Evolutionary conservation across 2,797 vertebrate genomes (phyloP), one percentile per base, ranked within the genome.

Genomic region (Apogon hyalosoma): DNA sequence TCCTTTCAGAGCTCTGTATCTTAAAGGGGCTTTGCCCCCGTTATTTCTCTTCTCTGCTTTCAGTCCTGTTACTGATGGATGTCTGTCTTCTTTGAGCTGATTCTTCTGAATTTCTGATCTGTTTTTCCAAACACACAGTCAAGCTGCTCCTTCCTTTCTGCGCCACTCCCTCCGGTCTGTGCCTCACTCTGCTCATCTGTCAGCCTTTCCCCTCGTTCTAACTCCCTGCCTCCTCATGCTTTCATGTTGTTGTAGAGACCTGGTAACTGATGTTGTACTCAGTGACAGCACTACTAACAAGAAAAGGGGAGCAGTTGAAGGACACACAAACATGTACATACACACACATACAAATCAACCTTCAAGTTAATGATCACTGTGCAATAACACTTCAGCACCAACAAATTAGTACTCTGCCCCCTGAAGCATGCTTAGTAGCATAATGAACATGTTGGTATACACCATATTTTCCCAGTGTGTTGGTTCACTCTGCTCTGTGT

Each of bases 141-240:
- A 58, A 74, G 86, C 88, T 78, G 87, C 85, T 92, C 71, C 78
- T 84, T 85, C 79, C 69, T 82, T 82, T 57, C 82, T 84, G 83
- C 76, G 85, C 89, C 92, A 90, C 91, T 90, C 92, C 87, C 82
- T 87, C 84, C 52, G 28, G 56, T 78, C 83, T 75, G 58, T 83
- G 70, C 67, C 77, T 82, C 72, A 76, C 79, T 90, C 76, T 16
- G 62, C 82, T 90, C 87, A 88, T 87, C 79, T 86, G 80, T 83
- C 82, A 82, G 66, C 73, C 77, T 77, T 60, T 68, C 64, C 68
- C 55, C 57, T 81, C 69, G 77, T 64, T 63, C 61, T 41, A 52
- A 52, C 77, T 75, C 65, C 67, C 78, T 85, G 74, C 73, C 77
- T 85, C 69, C 72, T 84, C 74, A 42, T 79, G 72, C 73, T 74